Evolutionary conservation across 2,113 vertebrate species (phyloP), one percentile per base, ranked within the genome.

Genomic region (Ceratotherium simum): DNA sequence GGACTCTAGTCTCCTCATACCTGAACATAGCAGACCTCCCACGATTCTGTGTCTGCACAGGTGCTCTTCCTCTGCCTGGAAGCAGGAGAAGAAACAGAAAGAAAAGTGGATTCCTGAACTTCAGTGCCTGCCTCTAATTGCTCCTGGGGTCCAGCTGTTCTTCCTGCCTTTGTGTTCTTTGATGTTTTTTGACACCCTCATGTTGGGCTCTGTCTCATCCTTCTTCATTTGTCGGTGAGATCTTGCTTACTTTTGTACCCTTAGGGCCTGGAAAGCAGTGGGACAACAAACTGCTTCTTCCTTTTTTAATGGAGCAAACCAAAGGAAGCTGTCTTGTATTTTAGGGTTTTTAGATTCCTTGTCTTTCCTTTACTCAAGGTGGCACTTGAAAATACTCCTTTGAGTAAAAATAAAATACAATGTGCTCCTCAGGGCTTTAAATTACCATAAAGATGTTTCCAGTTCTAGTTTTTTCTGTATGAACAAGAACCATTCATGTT

Each of bases 331-430:
- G 17, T 18, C 23, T 88, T 72, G 23, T n/a, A n/a, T 20, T 58
- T 67, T 25, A 75, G 56, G 17, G 13, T 21, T 90, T 93, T 75
- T 80, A 80, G 29, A 1, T 25, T 20, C 25, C n/a, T 51, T 82
- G 69, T 90, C 54, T 80, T 64, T 42, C 42, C 72, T 64, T 93
- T 79, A 60, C 42, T 95, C 16, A 64, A 76, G 39, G 36, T 39
- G 62, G 94, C 64, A 62, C 81, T 51, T 64, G 51, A 93, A 88
- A 90, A 75, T 58, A 62, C 9, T 69, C 54, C 20, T 94, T 64
- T 67, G 60, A 46, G 9, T 64, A 17, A 84, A 95, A 94, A 89
- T 95, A 84, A 97, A 96, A 80, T 39, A 8, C 17, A 85, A 2
- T 2, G 20, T 51, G 64, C 67, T 76, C 31, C 60, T 80, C 8